phyloP scores from a whole-genome alignment of 2,113 vertebrate species.

The Coracopsis vasa region DNA sequence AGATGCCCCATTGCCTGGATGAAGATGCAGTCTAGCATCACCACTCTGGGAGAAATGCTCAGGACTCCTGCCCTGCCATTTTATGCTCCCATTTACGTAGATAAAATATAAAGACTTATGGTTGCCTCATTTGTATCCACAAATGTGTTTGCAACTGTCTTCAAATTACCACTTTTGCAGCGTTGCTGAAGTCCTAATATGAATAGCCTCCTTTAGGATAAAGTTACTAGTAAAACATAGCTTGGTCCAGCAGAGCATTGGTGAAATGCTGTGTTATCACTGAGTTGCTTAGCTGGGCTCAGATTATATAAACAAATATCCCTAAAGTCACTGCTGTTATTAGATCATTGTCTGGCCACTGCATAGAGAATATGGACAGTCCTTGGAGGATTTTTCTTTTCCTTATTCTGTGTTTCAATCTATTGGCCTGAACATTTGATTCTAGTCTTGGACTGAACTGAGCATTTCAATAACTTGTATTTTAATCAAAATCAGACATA shows the following conservation, averaged over 20 bases:
- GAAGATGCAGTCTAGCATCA: neutral
- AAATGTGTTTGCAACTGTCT: neutral
- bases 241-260: neutral
- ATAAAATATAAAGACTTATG: neutral
- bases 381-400: slow-evolving; percentile 1
- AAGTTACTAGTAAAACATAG: neutral
- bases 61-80: neutral
- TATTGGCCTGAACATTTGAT: slow-evolving; percentile 21
- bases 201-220: neutral
- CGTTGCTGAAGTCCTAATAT: neutral
- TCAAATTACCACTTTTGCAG: neutral
- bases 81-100: neutral
- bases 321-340: slow-evolving; percentile 40
- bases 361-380: slow-evolving; percentile 11
- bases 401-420: slow-evolving; percentile 10
- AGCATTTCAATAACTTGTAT: slow-evolving; percentile 42
- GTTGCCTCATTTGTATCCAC: neutral
- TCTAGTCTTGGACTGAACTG: slow-evolving; percentile 42
- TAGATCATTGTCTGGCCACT: slow-evolving; percentile 67
- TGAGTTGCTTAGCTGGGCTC: slow-evolving; percentile 31
- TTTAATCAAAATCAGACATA: slow-evolving; percentile 46
- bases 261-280: neutral
- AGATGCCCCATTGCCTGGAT: neutral
- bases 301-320: slow-evolving; percentile 19
- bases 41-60: neutral